A percentile compares a stretch with the other conserved stretches of the same genome.
These are phyloP conservation scores for Larimichthys polyactis DNA, from an alignment of 2,113 vertebrate species.

Conservation along the genomic window DNA sequence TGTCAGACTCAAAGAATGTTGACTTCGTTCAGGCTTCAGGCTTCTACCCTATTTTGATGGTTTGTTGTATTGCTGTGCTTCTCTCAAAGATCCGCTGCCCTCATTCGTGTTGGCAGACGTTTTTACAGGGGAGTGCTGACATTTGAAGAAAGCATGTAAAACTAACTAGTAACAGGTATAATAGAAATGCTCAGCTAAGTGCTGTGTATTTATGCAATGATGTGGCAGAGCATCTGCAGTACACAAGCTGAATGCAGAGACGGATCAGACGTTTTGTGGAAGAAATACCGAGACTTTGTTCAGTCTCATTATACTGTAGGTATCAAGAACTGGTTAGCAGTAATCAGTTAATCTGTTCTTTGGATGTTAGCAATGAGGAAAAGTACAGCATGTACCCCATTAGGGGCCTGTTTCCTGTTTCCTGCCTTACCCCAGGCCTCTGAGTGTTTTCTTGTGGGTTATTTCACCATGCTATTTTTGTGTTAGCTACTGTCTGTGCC, in stretches of 20 bases:
- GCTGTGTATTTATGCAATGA: background rate
- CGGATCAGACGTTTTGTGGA: background rate
- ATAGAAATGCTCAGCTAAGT: background rate
- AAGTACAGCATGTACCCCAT: conserved; percentile 32
- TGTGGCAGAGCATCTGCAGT: background rate
- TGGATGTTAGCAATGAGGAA: background rate
- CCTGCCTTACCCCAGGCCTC: conserved; percentile 21
- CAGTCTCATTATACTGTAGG: background rate
- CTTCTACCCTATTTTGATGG: conserved; percentile 2
- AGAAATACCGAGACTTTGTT: background rate
- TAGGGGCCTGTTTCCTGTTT: conserved; percentile 52
- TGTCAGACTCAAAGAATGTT: conserved; percentile 46
- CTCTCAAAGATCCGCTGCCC: background rate
- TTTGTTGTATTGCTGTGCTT: background rate
- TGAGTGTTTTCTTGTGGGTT: background rate
- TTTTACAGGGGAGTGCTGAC: conserved; percentile 11
- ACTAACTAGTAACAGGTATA: background rate
- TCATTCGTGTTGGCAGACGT: background rate
- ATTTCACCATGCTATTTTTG: background rate
- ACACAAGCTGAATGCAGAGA: background rate
- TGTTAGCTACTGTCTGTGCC: background rate
- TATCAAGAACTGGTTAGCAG: background rate
- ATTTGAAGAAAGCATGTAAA: conserved; percentile 20
- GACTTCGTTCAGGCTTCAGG: conserved; percentile 17
- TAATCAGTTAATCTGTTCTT: conserved; percentile 9